Evolutionary conservation across 1,140 invertebrate species (phyloP), one percentile per base, ranked within the genome.

Genomic region (Drosophila equinoxialis): DNA sequence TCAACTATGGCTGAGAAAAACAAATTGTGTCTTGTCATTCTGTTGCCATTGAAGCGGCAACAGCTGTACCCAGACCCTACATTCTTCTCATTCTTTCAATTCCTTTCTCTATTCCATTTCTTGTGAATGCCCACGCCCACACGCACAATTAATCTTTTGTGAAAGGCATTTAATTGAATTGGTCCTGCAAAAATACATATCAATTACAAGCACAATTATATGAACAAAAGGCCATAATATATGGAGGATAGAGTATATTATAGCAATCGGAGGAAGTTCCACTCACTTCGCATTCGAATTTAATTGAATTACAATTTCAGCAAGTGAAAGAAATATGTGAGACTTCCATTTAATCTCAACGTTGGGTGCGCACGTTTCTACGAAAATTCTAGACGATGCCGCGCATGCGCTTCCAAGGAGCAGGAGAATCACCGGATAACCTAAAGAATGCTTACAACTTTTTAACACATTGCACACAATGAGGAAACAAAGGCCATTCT

Each of bases 301-400:
- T 89, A 89, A 89, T 89, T 89, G 81, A 84, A 89, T 89, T 89
- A 89, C 84, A 89, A 89, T 84, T 89, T 89, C 81, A 84, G 51
- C 63, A 72, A 68, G 58, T 37, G 64, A 71, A 71, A 41, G 30
- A 59, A 33, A 51, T 3, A 51, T 11, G 10, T 23, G 45, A 51
- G 20, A 11, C 23, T 30, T 51, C 8, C 14, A 51, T 51, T n/a
- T 51, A 51, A 51, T n/a, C 45, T 51, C 17, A 23, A 51, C 10
- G 0, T 23, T 51, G 69, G 76, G 79, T 87, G 69, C 67, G 66
- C 30, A 26, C 17, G 39, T 41, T 30, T 30, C 17, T n/a, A 41
- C 17, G 57, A 85, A 89, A 89, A 89, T 71, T 69, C 61, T 73
- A 89, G 67, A 87, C 75, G 84, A 42, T 62, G 74, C 68, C 69